Evolutionary conservation across 2,797 vertebrate genomes (phyloP), one percentile per base, ranked within the genome.

Genomic region (Eutrigla gurnardus): DNA sequence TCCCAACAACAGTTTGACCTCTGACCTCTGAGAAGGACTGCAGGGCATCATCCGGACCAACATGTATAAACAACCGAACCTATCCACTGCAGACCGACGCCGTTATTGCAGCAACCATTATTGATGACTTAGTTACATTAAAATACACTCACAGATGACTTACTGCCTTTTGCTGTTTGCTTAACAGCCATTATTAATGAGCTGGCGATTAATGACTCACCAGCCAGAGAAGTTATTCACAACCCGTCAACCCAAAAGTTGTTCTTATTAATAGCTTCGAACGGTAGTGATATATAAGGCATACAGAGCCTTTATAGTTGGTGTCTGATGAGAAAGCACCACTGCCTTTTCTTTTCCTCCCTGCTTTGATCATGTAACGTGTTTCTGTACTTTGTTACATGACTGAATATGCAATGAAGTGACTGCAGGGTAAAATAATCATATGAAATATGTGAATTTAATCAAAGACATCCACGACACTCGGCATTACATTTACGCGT

Each of bases 171-270:
- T 7, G 25, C 47, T 74, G 39, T n/a, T 25, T 40, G 46, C 13
- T 59, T 43, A 46, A 53, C 39, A 65, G 6, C 3, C n/a, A 35
- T 58, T 12, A 58, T 60, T 61, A 53, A 60, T 62, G 36, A 47
- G 17, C 17, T 12, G 11, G 70, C 47, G 54, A 12, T 40, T 25
- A 40, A 60, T 61, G 40, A 54, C 46, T 61, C 55, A 47, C 32
- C 1, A 8, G 18, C 12, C 53, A 32, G 4, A 58, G 37, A 59
- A 10, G 3, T 43, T 64, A 36, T 39, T 54, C 11, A 59, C 14
- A 54, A 42, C 15, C 15, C 37, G 43, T 25, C 45, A 60, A 12
- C 14, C 11, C 9, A 32, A 15, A 49, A 37, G 25, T 7, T 53
- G 1, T 12, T 60, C 5, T 54, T 18, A 33, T 53, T 45, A 32